Conservation (phyloP, 2,113 vertebrate genomes). For the Egretta garzetta region DNA sequence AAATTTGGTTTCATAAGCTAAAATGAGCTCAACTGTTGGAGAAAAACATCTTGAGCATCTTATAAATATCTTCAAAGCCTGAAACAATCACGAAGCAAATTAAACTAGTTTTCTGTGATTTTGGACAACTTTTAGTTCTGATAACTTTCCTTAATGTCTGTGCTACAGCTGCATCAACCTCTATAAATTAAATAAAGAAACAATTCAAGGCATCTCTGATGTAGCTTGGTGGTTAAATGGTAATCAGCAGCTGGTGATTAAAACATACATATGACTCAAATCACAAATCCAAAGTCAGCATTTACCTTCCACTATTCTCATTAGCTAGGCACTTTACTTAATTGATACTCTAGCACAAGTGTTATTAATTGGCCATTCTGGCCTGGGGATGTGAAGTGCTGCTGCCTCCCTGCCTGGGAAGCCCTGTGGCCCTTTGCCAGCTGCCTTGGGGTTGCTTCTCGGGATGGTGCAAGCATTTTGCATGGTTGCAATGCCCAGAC, state of each 20-base stretch:
- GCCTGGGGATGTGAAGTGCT: neutral
- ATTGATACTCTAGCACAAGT: neutral
- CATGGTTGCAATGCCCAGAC: neutral
- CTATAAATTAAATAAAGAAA: conserved; percentile 5
- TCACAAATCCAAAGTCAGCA: neutral
- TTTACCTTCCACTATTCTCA: neutral
- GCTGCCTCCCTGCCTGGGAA: neutral
- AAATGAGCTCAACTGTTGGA: neutral
- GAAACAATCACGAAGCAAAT: neutral
- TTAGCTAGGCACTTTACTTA: neutral
- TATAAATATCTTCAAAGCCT: conserved; percentile 8
- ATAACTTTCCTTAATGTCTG: neutral
- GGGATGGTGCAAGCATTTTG: fast-evolving
- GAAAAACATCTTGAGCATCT: neutral
- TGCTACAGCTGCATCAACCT: neutral
- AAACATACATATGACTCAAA: neutral
- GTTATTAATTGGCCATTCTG: neutral
- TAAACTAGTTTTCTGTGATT: neutral
- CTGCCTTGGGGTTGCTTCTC: fast-evolving
- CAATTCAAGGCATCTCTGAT: neutral
- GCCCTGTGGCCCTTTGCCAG: fast-evolving
- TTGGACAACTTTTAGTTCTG: neutral
- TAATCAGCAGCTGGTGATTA: conserved; percentile 34
- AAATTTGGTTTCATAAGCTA: neutral
- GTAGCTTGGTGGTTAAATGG: neutral